phyloP scores from a whole-genome alignment of 1,140 invertebrate genomes.

The Nasonia longicornis region DNA sequence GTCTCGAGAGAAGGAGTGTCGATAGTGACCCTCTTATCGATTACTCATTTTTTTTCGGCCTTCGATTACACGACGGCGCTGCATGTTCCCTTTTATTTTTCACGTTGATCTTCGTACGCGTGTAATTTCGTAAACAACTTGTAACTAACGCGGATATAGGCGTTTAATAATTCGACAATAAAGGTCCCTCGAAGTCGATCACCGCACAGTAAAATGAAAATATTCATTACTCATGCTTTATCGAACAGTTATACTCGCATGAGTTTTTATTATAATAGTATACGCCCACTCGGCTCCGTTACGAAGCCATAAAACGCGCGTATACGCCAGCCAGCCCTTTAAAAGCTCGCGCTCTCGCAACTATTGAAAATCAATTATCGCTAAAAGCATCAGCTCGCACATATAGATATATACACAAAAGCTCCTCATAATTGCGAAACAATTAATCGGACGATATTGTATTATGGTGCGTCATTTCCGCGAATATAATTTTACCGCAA shows the following conservation, averaged over 20 bases:
- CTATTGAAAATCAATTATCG: slow-evolving; percentile 30
- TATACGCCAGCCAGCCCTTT: not conserved
- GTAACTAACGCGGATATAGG: too few relatives aligned
- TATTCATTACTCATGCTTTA: too few relatives aligned
- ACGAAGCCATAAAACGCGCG: not conserved
- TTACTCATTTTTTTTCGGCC: slow-evolving; percentile 19
- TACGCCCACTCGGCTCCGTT: not conserved
- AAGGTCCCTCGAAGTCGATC: too few relatives aligned
- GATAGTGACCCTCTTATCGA: not conserved
- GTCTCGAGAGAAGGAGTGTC: too few relatives aligned
- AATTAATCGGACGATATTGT: not conserved
- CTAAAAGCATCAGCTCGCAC: not conserved
- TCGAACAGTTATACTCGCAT: too few relatives aligned
- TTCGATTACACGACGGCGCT: too few relatives aligned
- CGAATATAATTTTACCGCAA: not conserved
- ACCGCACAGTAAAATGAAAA: too few relatives aligned
- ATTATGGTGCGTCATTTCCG: not conserved
- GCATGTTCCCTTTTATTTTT: too few relatives aligned
- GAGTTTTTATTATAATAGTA: not conserved
- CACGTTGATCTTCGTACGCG: too few relatives aligned
- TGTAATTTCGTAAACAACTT: too few relatives aligned
- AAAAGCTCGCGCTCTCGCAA: not conserved
- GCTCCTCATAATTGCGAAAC: not conserved
- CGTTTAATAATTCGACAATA: not conserved
- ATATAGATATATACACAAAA: not conserved